Base-by-base conservation (phyloP, 2,888 invertebrate species). In the Acanthosoma haemorrhoidale region DNA sequence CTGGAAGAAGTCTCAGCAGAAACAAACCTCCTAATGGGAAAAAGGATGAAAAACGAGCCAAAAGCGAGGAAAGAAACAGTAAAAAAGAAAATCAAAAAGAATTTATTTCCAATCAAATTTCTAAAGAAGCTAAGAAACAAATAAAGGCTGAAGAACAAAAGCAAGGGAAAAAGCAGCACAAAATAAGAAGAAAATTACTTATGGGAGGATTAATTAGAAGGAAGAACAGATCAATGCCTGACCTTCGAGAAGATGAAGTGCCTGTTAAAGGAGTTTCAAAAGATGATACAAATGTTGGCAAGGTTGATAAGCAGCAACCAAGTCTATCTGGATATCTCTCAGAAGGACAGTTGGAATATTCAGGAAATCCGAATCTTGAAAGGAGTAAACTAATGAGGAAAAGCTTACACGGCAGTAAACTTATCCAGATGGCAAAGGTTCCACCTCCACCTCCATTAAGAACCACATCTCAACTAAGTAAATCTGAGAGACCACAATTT, bases 211-310 rank as follows among this genome's bases (percentile, higher is more conserved):
- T 94, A 67, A 93, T 94, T 67, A 85, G 91, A 72, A 83, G 94
- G 32, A 94, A 94, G 79, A 94, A 94, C 78, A 84, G 94, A 74
- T 93, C 93, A 69, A 92, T 94, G 92, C 94, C 94, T 0, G 94
- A 94, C 81, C 82, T 94, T 61, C 89, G 94, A 0, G 94, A 94
- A 79, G 89, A 89, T 0, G 89, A 88, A 74, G 70, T 72, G 15
- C 71, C 70, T 41, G 57, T 70, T n/a, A 76, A 76, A 69, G 74
- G 74, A 41, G 72, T 71, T 2, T 71, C 79, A 72, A 76, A 81
- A 74, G 77, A 75, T 67, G 74, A 75, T 41, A 70, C 71, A 2
- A 75, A 64, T 76, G 21, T 77, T 75, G 75, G 92, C 91, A 77
- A 77, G 60, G 74, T 75, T 36, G 86, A 87, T 15, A 85, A 84